Conservation (phyloP, 2,797 vertebrate species). For the Neostethus bicornis region DNA sequence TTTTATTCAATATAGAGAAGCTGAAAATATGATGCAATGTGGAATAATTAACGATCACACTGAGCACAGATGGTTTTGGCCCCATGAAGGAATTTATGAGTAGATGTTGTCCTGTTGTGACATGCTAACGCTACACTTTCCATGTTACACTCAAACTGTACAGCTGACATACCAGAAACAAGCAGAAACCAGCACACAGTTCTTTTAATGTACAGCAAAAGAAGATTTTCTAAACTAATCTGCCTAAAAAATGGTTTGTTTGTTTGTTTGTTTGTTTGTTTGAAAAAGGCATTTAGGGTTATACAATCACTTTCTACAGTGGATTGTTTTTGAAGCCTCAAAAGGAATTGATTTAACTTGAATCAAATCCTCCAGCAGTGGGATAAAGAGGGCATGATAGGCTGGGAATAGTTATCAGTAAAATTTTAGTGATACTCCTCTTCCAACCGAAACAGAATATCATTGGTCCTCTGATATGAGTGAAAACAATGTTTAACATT, state of each 20-base stretch:
- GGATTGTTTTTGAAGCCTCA: conserved; percentile 46
- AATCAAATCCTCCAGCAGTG: conserved; percentile 21
- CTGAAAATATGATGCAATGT: background rate
- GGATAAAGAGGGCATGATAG: conserved; percentile 21
- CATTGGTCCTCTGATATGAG: too few species aligned
- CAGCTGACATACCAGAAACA: conserved; percentile 5
- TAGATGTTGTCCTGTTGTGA: conserved; percentile 17
- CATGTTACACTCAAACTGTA: conserved; percentile 4
- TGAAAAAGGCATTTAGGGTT: conserved; percentile 27
- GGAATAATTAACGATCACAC: background rate
- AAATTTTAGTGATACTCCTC: too few species aligned
- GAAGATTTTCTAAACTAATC: conserved; percentile 3
- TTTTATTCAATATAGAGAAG: background rate
- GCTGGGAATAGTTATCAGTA: too few species aligned
- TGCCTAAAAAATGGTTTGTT: conserved; percentile 13
- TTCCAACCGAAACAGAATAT: too few species aligned
- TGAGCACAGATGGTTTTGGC: conserved; percentile 11
- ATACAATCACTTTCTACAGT: conserved; percentile 31
- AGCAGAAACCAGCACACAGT: background rate
- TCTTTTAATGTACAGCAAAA: background rate
- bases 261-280: conserved; percentile 25
- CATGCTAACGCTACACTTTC: conserved; percentile 21
- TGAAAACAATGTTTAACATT: too few species aligned
- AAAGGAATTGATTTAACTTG: conserved; percentile 59
- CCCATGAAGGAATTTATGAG: conserved; percentile 15